Evolutionary conservation across 2,113 vertebrate species (phyloP).

Genomic region (Excalfactoria chinensis): DNA sequence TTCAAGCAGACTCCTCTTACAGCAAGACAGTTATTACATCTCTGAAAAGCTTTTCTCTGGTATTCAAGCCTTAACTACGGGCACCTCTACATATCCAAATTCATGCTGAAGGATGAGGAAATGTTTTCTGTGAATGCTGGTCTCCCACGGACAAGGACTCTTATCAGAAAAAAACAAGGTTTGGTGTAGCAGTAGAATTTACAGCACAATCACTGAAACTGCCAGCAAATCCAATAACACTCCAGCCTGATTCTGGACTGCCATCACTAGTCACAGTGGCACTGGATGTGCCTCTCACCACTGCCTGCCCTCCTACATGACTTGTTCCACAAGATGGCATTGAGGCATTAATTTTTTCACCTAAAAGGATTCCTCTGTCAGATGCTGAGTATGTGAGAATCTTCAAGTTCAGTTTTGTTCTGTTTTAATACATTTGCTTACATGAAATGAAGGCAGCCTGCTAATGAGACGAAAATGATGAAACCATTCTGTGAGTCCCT

Average conservation of each 20-base stretch:
- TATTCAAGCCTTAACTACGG: background rate
- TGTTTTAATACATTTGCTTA: background rate
- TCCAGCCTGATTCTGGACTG: background rate
- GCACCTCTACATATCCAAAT: background rate
- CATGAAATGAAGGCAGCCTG: background rate
- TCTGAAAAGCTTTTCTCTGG: background rate
- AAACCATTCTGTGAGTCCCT: accelerated
- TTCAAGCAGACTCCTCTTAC: background rate
- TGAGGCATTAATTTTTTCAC: background rate
- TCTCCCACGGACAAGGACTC: background rate
- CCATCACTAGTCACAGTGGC: no score
- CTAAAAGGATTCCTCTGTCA: background rate
- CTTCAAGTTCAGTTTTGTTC: background rate
- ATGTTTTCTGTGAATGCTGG: accelerated
- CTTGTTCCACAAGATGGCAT: slow-evolving; percentile 46
- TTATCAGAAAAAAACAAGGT: background rate
- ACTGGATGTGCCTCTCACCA: background rate
- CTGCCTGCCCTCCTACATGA: background rate
- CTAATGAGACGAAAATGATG: background rate
- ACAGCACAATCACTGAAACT: background rate
- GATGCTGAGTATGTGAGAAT: background rate
- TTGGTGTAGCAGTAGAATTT: background rate
- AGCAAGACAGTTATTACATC: background rate
- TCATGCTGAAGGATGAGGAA: accelerated
- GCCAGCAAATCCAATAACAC: background rate